These are phyloP conservation scores for Takifugu flavidus DNA, from an alignment of 2,113 vertebrate genomes.

Conservation along the genomic window DNA sequence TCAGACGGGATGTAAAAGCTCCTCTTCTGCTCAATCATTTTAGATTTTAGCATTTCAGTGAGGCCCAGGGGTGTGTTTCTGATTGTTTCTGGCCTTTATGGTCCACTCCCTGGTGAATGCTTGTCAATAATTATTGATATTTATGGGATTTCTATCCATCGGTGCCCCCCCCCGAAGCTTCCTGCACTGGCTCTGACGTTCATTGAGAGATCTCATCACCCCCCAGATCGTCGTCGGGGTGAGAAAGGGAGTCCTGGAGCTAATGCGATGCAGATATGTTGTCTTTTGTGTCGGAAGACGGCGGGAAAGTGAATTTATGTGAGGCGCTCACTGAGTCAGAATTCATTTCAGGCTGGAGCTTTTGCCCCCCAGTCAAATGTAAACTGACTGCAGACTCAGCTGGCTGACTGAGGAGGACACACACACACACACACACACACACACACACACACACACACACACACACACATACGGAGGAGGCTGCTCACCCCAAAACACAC, in stretches of 20 bases:
- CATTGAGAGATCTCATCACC: slow-evolving; percentile 56
- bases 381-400: slow-evolving; percentile 76
- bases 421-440: slow-evolving; percentile 40
- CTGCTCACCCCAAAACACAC: slow-evolving; percentile 19
- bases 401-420: slow-evolving; percentile 72
- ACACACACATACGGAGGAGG: slow-evolving; percentile 3
- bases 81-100: too few species aligned
- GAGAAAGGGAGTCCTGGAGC: slow-evolving; percentile 67
- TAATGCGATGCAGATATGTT: slow-evolving; percentile 57
- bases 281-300: slow-evolving; percentile 77
- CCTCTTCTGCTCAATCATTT: too few species aligned
- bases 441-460: slow-evolving; percentile 22
- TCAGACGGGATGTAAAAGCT: too few species aligned
- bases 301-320: slow-evolving; percentile 72
- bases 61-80: too few species aligned
- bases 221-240: slow-evolving; percentile 68
- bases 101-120: too few species aligned
- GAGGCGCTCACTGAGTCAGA: slow-evolving; percentile 70
- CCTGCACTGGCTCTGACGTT: slow-evolving; percentile 48
- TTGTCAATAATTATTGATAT: not conserved
- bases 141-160: not conserved
- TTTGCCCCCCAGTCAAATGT: slow-evolving; percentile 78
- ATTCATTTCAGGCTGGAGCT: slow-evolving; percentile 74
- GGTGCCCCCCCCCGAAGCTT: slow-evolving; percentile 34
- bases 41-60: too few species aligned